phyloP scores from a whole-genome alignment of 1,140 invertebrate species.

The Idris sp. region DNA sequence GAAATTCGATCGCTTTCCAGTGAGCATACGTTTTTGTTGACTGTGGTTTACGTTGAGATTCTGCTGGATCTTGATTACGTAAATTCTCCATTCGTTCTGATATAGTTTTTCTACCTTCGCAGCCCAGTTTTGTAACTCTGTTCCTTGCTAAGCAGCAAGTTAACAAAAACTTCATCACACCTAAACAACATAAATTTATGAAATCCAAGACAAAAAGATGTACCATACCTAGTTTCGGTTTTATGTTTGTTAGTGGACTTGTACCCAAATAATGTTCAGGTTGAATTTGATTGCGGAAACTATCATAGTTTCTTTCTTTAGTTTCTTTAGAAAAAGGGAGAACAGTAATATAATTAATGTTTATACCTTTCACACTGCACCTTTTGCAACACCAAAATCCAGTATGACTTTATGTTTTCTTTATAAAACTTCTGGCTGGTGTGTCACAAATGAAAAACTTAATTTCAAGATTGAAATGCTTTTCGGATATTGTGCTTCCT shows the following conservation, averaged over 20 bases:
- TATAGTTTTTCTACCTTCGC: not conserved
- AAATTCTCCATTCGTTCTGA: conserved; percentile 1
- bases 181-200: conserved; percentile 11
- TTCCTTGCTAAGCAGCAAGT: not conserved
- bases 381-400: conserved; percentile 18
- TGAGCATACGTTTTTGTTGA: not conserved
- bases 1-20: conserved; percentile 2
- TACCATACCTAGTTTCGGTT: conserved; percentile 16
- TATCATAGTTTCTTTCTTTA: not conserved
- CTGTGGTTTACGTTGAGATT: conserved; percentile 3
- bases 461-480: conserved; percentile 8
- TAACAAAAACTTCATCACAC: conserved; percentile 11
- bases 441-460: conserved; percentile 19
- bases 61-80: not conserved
- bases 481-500: conserved; percentile 10
- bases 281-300: conserved; percentile 9
- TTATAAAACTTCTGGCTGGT: conserved; percentile 30
- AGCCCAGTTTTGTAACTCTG: not conserved
- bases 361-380: conserved; percentile 16
- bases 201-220: conserved; percentile 19
- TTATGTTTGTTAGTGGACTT: conserved; percentile 5
- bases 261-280: conserved; percentile 1
- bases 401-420: conserved; percentile 13
- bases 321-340: not conserved
- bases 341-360: not conserved